Conservation (phyloP, 2,797 vertebrate species). For the Falco concolor region DNA sequence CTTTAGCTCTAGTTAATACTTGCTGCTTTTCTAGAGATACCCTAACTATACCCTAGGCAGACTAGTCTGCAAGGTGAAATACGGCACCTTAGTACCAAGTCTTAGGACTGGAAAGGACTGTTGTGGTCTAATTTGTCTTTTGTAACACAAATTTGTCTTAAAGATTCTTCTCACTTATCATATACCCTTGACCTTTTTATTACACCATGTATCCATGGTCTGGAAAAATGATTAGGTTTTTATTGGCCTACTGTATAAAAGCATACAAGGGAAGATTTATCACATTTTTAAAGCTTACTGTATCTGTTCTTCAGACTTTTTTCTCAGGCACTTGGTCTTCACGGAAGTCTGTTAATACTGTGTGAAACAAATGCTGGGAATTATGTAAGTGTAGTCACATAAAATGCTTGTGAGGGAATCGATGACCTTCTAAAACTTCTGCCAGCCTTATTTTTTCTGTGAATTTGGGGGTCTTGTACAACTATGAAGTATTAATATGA, state of each 20-base stretch:
- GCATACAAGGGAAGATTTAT: not conserved
- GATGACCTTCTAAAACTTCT: not conserved
- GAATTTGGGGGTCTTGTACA: not conserved
- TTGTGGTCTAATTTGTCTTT: not conserved
- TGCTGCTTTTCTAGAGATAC: not conserved
- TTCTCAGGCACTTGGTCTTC: not conserved
- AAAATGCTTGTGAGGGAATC: not conserved
- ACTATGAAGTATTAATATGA: not conserved
- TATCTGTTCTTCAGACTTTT: not conserved
- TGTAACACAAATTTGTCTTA: not conserved
- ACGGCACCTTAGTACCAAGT: not conserved
- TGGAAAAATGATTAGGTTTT: not conserved
- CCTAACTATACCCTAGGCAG: not conserved
- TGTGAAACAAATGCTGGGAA: not conserved
- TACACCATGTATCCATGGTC: not conserved
- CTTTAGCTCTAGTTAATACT: not conserved
- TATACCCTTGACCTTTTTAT: not conserved
- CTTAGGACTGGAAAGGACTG: not conserved
- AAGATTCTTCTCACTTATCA: not conserved
- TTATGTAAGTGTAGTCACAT: not conserved
- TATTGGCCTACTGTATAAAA: not conserved
- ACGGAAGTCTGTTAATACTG: not conserved
- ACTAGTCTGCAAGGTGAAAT: not conserved
- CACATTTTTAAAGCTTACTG: not conserved
- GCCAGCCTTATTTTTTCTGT: not conserved